Evolutionary conservation across 2,797 vertebrate species (phyloP).

Genomic region (Danio jaintianensis): DNA sequence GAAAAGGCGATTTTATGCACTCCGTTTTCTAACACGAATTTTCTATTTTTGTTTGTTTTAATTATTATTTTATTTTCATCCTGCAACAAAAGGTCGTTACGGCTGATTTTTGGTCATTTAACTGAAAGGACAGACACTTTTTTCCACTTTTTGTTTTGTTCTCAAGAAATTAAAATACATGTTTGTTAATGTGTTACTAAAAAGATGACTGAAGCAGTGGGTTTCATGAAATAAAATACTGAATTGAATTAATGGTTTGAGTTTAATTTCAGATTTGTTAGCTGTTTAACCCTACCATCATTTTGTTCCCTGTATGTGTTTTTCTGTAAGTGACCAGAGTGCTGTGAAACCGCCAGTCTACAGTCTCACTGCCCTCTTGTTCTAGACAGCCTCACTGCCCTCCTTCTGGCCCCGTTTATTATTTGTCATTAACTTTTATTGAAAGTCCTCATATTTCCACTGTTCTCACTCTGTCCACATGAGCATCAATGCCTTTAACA

Average conservation of each 20-base stretch:
- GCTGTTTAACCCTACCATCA: neutral
- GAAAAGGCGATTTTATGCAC: slow-evolving; percentile 57
- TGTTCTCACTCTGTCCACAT: slow-evolving; percentile 24
- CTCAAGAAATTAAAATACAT: too few species aligned
- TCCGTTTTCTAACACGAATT: slow-evolving; percentile 70
- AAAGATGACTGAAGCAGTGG: slow-evolving; percentile 20
- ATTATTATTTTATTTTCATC: slow-evolving; percentile 57
- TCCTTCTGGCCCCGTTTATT: slow-evolving; percentile 28
- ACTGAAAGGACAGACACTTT: slow-evolving; percentile 6
- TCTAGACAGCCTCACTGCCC: slow-evolving; percentile 30
- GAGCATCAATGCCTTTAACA: slow-evolving; percentile 35
- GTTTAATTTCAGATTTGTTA: neutral
- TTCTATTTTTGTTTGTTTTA: slow-evolving; percentile 57
- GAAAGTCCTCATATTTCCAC: slow-evolving; percentile 45
- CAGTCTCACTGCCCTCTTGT: slow-evolving; percentile 39
- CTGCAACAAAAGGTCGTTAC: slow-evolving; percentile 22
- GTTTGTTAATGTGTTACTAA: neutral
- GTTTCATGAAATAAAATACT: neutral
- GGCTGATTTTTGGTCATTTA: slow-evolving; percentile 36
- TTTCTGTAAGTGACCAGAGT: slow-evolving; percentile 52
- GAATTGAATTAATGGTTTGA: neutral
- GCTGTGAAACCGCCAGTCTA: slow-evolving; percentile 27
- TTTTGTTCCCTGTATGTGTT: neutral
- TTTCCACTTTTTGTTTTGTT: too few species aligned
- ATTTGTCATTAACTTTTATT: slow-evolving; percentile 42